A percentile compares a stretch with the other conserved stretches of the same genome.
phyloP scores from a whole-genome alignment of 2,113 vertebrate genomes.

The Mugil cephalus region DNA sequence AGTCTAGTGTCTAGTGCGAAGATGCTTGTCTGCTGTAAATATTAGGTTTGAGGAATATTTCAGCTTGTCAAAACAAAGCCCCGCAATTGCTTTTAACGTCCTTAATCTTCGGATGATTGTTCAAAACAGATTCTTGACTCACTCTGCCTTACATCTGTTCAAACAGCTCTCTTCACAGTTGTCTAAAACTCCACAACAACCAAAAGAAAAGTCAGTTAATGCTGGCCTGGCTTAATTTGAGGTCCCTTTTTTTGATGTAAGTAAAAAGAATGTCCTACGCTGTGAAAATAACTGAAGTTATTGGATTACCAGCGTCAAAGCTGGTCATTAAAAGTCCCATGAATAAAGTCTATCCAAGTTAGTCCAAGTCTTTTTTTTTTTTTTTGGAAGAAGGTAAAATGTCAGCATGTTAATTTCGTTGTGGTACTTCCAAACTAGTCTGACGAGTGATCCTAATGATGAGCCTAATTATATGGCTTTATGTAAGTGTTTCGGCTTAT shows the following conservation, averaged over 20 bases:
- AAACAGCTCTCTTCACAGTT: constrained; percentile 39
- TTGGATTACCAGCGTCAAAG: neutral
- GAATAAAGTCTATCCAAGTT: neutral
- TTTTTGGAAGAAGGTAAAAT: neutral
- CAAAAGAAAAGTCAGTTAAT: neutral
- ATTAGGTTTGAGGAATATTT: constrained; percentile 82
- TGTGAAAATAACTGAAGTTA: neutral
- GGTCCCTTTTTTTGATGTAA: neutral
- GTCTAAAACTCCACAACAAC: neutral
- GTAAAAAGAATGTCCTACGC: neutral
- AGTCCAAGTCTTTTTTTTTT: neutral
- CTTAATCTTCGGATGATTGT: constrained; percentile 82
- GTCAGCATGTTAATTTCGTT: constrained; percentile 3
- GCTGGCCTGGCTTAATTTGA: neutral
- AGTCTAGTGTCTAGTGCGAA: constrained; percentile 73
- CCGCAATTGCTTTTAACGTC: constrained; percentile 81
- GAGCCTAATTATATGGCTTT: constrained; percentile 2
- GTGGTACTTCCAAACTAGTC: neutral
- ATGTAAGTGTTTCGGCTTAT: neutral
- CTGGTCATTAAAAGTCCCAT: neutral
- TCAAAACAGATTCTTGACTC: constrained; percentile 79
- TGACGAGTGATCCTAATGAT: constrained; percentile 33
- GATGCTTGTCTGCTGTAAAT: constrained; percentile 84
- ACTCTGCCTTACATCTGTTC: constrained; percentile 74
- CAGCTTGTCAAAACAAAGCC: constrained; percentile 84